phyloP scores from a whole-genome alignment of 2,797 vertebrate species.

The Emys orbicularis region DNA sequence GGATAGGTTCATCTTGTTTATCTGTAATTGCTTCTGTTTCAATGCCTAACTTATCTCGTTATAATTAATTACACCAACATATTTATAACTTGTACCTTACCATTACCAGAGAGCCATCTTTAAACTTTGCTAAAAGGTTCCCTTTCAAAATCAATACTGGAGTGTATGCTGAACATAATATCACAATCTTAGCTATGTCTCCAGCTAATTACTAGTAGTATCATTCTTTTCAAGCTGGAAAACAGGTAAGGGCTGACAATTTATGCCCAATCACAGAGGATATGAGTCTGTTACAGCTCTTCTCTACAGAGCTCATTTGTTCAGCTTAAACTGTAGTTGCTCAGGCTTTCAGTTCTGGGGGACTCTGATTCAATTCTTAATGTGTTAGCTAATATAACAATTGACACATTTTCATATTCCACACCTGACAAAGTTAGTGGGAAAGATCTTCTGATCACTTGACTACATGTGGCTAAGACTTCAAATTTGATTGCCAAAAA shows the following conservation, averaged over 20 bases:
- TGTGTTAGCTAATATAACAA: background rate
- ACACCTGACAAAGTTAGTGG: background rate
- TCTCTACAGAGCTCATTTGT: background rate
- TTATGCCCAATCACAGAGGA: background rate
- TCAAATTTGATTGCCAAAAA: background rate
- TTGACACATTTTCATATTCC: background rate
- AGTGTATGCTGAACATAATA: background rate
- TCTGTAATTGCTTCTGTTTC: background rate
- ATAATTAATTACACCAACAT: background rate
- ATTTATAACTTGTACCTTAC: background rate
- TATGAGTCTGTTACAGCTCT: background rate
- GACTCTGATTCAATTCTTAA: background rate
- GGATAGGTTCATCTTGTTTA: background rate
- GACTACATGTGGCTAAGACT: background rate
- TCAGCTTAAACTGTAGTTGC: background rate
- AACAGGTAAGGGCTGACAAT: background rate
- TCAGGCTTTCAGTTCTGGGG: background rate
- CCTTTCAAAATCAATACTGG: background rate
- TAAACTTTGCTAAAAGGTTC: background rate
- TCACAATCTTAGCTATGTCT: background rate
- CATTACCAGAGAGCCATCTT: background rate
- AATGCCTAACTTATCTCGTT: background rate
- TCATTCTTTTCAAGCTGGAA: background rate
- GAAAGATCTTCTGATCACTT: background rate
- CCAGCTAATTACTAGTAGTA: background rate